Evolutionary conservation across 2,797 vertebrate species (phyloP).

Genomic region (Sebastes melanostomus): DNA sequence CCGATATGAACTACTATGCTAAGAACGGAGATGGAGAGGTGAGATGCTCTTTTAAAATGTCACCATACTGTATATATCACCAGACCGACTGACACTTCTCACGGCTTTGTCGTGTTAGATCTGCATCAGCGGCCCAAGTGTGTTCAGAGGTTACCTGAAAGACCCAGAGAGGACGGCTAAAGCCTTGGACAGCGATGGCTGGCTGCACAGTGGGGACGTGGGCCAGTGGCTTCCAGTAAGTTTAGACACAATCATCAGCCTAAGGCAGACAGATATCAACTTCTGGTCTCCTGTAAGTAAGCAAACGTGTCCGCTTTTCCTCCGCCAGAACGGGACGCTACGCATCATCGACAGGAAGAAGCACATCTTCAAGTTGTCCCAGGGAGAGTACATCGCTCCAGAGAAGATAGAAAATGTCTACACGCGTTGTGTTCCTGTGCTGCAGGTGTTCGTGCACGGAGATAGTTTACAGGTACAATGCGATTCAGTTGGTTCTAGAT

Average conservation of each 20-base stretch:
- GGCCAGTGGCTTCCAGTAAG: slow-evolving; percentile 85
- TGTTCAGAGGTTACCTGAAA: slow-evolving; percentile 83
- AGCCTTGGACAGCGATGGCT: slow-evolving; percentile 80
- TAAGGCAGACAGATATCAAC: background rate
- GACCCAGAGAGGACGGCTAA: slow-evolving; percentile 79
- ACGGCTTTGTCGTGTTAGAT: slow-evolving; percentile 64
- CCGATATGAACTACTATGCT: slow-evolving; percentile 84
- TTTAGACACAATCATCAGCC: background rate
- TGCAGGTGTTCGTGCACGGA: slow-evolving; percentile 85
- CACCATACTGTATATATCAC: background rate
- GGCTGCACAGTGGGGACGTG: slow-evolving; percentile 85
- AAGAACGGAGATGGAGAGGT: slow-evolving; percentile 84
- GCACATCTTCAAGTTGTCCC: slow-evolving; percentile 86
- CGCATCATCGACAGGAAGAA: slow-evolving; percentile 86
- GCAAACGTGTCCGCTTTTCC: background rate
- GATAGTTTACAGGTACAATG: slow-evolving; percentile 83
- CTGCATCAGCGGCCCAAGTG: slow-evolving; percentile 81
- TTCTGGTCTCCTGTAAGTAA: background rate
- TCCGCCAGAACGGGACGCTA: slow-evolving; percentile 81
- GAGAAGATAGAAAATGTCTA: slow-evolving; percentile 87
- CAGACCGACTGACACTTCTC: background rate
- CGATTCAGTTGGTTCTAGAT: background rate
- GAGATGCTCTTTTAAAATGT: slow-evolving; percentile 5
- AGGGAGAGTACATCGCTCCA: slow-evolving; percentile 85
- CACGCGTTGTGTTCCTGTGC: slow-evolving; percentile 76